A percentile compares a stretch with the other conserved stretches of the same genome.
Evolutionary conservation across 2,113 vertebrate genomes (phyloP).

Genomic region (Spilogale gracilis): DNA sequence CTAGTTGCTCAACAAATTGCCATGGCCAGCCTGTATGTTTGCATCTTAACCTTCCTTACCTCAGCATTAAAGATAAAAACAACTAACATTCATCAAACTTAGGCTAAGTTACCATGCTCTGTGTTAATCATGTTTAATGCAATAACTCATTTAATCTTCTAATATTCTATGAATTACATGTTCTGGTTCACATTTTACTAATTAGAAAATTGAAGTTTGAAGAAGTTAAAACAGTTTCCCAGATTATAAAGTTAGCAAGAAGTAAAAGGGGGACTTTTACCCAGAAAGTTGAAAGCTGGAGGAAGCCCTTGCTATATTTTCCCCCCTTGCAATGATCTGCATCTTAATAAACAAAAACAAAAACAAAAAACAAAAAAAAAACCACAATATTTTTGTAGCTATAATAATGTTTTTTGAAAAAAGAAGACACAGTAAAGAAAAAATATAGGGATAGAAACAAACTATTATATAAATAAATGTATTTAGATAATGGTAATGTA

Average conservation of each 20-base stretch:
- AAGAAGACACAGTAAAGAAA: neutral
- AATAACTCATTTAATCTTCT: neutral
- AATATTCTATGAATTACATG: neutral
- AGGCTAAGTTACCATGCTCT: neutral
- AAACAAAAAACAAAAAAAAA: neutral
- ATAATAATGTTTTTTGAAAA: neutral
- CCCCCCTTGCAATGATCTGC: neutral
- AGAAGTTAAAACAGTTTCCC: neutral
- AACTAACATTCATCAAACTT: neutral
- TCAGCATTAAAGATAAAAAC: neutral
- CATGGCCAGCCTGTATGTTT: neutral
- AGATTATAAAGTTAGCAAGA: neutral
- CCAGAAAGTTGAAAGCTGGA: neutral
- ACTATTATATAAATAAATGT: neutral
- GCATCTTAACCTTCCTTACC: neutral
- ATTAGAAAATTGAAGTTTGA: neutral
- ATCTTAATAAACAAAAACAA: neutral
- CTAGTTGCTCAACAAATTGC: neutral
- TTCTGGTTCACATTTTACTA: neutral
- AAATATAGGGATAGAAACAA: neutral
- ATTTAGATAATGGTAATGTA: neutral
- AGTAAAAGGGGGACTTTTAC: neutral
- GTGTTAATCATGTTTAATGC: neutral
- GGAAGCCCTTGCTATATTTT: neutral
- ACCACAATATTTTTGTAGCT: neutral